Evolutionary conservation across 92 coral and sea anemone species (phyloP).

Genomic region (Micromussa lordhowensis): DNA sequence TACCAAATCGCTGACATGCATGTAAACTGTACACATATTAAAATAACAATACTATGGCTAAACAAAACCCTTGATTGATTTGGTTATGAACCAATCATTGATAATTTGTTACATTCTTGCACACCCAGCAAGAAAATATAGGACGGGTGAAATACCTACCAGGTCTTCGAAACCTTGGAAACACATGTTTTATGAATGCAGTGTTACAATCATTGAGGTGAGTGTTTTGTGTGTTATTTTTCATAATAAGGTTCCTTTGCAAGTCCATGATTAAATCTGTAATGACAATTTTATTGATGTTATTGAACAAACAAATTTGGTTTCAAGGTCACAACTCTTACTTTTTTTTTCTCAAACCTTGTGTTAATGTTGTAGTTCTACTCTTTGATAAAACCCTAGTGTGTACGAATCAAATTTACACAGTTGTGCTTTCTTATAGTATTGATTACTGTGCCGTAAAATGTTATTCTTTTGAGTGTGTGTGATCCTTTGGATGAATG

Average conservation of each 20-base stretch:
- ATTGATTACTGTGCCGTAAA: neutral
- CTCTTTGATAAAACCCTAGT: too few species aligned
- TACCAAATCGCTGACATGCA: too few species aligned
- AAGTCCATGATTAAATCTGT: too few species aligned
- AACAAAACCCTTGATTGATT: too few species aligned
- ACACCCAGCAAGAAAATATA: conserved; percentile 91
- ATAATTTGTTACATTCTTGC: conserved; percentile 10
- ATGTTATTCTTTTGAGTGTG: neutral
- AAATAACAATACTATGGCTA: too few species aligned
- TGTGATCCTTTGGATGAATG: neutral
- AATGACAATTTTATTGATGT: too few species aligned
- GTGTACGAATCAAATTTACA: neutral
- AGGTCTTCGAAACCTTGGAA: conserved; percentile 96
- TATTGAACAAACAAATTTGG: too few species aligned
- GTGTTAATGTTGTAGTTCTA: too few species aligned
- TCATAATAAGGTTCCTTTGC: neutral
- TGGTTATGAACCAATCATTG: neutral
- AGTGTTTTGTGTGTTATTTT: neutral
- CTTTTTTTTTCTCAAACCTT: too few species aligned
- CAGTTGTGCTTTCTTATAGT: neutral
- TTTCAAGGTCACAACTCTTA: too few species aligned
- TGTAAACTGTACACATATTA: too few species aligned
- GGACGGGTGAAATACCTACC: conserved; percentile 88
- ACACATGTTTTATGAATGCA: conserved; percentile 99
- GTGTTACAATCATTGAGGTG: conserved; percentile 96